phyloP scores from a whole-genome alignment of 2,888 invertebrate species.

The Leuctra nigra region DNA sequence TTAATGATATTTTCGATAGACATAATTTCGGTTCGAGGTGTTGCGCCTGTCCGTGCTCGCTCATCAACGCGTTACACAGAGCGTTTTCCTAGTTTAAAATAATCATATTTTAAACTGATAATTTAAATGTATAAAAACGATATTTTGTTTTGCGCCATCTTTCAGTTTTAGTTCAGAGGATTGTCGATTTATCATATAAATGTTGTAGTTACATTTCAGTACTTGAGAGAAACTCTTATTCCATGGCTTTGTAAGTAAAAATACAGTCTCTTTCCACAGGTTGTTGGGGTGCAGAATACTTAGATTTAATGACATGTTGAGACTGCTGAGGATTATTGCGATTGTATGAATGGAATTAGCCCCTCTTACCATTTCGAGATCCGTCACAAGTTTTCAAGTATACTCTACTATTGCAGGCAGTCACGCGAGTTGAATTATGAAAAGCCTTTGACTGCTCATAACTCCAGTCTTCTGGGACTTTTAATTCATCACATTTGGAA shows the following conservation, averaged over 20 bases:
- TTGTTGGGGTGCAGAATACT: constrained; percentile 1
- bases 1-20: no score
- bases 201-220: no score
- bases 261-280: neutral
- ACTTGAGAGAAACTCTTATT: no score
- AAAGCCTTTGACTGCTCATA: constrained; percentile 3
- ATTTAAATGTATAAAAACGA: no score
- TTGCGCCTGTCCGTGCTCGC: no score
- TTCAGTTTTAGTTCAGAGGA: no score
- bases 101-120: no score
- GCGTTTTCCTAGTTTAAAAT: no score
- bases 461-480: constrained; percentile 3
- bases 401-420: neutral
- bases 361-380: neutral
- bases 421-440: constrained; percentile 9
- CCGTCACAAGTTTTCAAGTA: neutral
- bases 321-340: neutral
- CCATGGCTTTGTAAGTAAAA: neutral
- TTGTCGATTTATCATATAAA: no score
- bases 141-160: no score
- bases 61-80: no score
- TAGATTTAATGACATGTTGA: neutral
- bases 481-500: constrained; percentile 11
- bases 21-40: no score
- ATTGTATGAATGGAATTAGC: constrained; percentile 8